Base-by-base conservation (phyloP, 2,113 vertebrate genomes). In the Suricata suricatta region DNA sequence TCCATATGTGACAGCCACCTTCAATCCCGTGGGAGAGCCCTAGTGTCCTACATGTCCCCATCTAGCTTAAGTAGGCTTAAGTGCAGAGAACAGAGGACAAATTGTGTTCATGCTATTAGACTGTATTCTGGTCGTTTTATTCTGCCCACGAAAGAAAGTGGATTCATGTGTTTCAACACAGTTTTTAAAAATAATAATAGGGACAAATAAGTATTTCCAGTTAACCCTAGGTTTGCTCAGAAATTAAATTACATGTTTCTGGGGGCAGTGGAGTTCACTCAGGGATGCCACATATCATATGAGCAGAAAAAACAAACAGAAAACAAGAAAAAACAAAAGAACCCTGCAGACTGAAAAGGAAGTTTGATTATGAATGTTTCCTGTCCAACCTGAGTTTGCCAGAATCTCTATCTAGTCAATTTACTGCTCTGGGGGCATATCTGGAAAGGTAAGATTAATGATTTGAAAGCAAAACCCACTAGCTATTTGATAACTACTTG, bases 141-240 rank as follows among this genome's bases (percentile, higher is more conserved):
- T 83, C 69, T 92, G 69, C 33, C 72, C 52, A 29, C 2, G 23
- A 89, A 66, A 96, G 71, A 90, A 90, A 25, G 33, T 60, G 47
- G 27, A 60, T 57, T 84, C 4, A 0, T 57, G 52, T 31, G 57
- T 72, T 92, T 94, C 77, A 66, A 38, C 47, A 88, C 11, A 54
- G 13, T 69, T 91, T 29, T 66, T 35, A 88, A 92, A 92, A 84
- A 66, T 60, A 72, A 92, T 71, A 88, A 41, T 54, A 84, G 64
- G 72, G 38, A 87, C 47, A 68, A 93, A 57, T 25, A 76, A 82
- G 9, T 63, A 64, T 96, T 94, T 94, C 88, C 84, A 77, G 88
- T 92, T 88, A 88, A 63, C 41, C 13, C 17, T 23, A 64, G 14
- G 44, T 74, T 77, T 94, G 91, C 88, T 91, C 17, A 35, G 69